Evolutionary conservation across 2,888 invertebrate genomes (phyloP).

Genomic region (Limnephilus auricula): DNA sequence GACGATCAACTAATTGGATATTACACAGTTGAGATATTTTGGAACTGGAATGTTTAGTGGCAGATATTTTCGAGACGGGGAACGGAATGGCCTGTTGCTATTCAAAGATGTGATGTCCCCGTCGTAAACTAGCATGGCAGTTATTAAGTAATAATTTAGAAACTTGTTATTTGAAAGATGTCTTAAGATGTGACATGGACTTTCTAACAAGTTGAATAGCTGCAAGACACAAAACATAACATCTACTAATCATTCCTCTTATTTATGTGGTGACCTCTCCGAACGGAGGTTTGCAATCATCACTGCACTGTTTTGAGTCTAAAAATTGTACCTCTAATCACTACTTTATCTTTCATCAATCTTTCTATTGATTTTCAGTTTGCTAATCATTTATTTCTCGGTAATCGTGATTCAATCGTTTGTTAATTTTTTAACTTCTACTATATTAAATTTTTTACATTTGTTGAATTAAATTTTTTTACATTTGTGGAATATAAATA

Average conservation of each 20-base stretch:
- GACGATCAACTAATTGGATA: not conserved
- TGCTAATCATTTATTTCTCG: too few species aligned
- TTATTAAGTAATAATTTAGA: not conserved
- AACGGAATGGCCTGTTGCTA: not conserved
- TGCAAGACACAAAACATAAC: not conserved
- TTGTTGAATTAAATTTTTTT: too few species aligned
- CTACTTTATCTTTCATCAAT: too few species aligned
- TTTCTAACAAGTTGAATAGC: not conserved
- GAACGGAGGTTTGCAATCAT: not conserved
- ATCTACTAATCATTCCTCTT: not conserved
- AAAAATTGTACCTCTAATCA: too few species aligned
- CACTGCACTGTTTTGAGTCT: too few species aligned
- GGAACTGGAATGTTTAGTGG: not conserved
- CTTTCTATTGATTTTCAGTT: too few species aligned
- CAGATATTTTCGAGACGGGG: not conserved
- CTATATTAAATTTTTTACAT: too few species aligned
- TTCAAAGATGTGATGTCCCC: not conserved
- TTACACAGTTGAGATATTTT: not conserved
- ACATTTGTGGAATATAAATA: too few species aligned
- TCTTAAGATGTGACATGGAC: not conserved
- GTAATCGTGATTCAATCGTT: too few species aligned
- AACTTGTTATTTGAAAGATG: slow-evolving; percentile 2
- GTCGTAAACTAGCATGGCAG: not conserved
- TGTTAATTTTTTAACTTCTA: too few species aligned
- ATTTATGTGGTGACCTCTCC: not conserved